phyloP scores from a whole-genome alignment of 2,113 vertebrate species.

The Hypocryptadius cinnamomeus region DNA sequence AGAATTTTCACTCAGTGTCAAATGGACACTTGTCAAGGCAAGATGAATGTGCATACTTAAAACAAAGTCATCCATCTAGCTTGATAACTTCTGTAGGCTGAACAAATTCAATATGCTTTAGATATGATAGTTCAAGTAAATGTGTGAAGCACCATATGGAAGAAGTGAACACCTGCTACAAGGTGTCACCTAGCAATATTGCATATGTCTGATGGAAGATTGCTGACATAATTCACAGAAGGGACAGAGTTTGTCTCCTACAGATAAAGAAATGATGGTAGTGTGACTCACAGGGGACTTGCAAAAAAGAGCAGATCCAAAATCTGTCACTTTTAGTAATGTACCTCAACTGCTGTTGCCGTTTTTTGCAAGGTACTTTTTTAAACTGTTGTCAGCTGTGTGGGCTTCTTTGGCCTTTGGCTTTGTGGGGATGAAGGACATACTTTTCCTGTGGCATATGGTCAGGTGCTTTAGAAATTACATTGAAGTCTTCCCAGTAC shows the following conservation, averaged over 20 bases:
- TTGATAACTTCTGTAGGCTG: conserved; percentile 42
- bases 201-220: conserved; percentile 45
- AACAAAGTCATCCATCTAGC: conserved; percentile 33
- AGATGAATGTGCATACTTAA: conserved; percentile 42
- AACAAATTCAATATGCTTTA: conserved; percentile 57
- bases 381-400: background rate
- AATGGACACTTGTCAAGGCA: conserved; percentile 57
- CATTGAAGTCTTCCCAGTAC: background rate
- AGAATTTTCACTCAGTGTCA: conserved; percentile 24
- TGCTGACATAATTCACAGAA: conserved; percentile 55
- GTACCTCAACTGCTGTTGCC: background rate
- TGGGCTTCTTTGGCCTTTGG: background rate
- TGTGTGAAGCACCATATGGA: conserved; percentile 57
- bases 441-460: background rate
- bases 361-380: background rate
- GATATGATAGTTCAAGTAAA: conserved; percentile 61
- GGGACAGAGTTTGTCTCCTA: conserved; percentile 44
- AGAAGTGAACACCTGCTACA: conserved; percentile 62
- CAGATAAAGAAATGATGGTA: conserved; percentile 45
- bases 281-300: background rate
- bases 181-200: conserved; percentile 63
- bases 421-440: background rate
- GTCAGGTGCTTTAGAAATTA: background rate
- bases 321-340: conserved; percentile 20
- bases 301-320: conserved; percentile 3